These are phyloP conservation scores for Fundulus diaphanus DNA, from an alignment of 2,797 vertebrate genomes.

Conservation along the genomic window DNA sequence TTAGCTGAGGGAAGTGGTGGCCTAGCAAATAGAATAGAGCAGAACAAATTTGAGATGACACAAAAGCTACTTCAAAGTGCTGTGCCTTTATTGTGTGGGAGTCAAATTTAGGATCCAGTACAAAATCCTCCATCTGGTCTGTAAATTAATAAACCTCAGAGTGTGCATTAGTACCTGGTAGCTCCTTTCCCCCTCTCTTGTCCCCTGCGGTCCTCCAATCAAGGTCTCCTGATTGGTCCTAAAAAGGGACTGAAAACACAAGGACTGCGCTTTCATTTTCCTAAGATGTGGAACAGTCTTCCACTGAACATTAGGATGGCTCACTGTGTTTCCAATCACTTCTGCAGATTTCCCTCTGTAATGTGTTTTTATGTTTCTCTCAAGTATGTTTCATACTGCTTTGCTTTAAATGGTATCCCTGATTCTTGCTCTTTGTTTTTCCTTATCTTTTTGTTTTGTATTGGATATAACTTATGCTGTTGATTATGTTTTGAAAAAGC, in stretches of 20 bases:
- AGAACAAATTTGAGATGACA: too few relatives aligned
- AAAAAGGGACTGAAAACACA: neutral
- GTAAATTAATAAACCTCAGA: conserved; percentile 21
- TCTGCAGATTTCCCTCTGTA: neutral
- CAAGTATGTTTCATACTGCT: neutral
- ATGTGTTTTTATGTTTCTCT: neutral
- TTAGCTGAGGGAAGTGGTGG: too few relatives aligned
- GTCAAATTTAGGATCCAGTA: too few relatives aligned
- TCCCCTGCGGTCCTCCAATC: too few relatives aligned
- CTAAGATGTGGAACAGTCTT: neutral
- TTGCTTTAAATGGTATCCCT: neutral
- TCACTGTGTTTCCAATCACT: neutral
- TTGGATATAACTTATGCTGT: neutral
- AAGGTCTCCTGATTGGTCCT: neutral
- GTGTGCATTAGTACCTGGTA: neutral
- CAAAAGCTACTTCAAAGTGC: too few relatives aligned
- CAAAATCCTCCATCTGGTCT: too few relatives aligned
- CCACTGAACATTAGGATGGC: neutral
- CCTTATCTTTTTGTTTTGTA: neutral
- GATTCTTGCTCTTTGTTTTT: neutral
- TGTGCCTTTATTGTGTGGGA: too few relatives aligned
- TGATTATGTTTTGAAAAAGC: neutral
- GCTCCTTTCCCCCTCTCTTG: too few relatives aligned
- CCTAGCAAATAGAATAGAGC: too few relatives aligned
- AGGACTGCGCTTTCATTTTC: neutral